Percentiles rank a stretch among this genome's conserved stretches.
Evolutionary conservation across 2,113 vertebrate genomes (phyloP).

Genomic region (Electrona antarctica): DNA sequence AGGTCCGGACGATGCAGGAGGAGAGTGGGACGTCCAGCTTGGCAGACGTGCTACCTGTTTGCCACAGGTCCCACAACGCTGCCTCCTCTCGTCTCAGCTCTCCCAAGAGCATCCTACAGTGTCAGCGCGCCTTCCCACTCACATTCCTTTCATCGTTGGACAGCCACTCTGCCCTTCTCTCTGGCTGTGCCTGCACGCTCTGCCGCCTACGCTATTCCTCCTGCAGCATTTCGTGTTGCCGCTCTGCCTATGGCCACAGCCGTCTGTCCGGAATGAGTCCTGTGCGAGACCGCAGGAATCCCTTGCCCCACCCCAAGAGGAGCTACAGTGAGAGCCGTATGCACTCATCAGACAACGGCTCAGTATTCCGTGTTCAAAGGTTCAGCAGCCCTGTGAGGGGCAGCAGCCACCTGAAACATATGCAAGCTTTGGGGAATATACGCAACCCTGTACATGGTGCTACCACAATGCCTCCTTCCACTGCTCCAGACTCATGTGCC

Average conservation of each 20-base stretch:
- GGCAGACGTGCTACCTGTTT: constrained; percentile 43
- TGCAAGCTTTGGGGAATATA: constrained; percentile 78
- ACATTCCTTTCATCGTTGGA: constrained; percentile 72
- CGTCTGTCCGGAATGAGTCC: constrained; percentile 53
- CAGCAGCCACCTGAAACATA: constrained; percentile 67
- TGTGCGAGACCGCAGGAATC: constrained; percentile 27
- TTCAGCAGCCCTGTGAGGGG: constrained; percentile 50
- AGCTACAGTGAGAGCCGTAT: constrained; percentile 76
- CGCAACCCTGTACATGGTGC: constrained; percentile 58
- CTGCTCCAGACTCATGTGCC: background rate
- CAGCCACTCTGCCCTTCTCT: constrained; percentile 50
- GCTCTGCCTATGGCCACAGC: constrained; percentile 37
- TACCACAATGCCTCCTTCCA: constrained; percentile 9
- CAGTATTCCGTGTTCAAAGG: constrained; percentile 18
- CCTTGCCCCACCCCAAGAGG: constrained; percentile 48
- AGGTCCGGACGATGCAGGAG: constrained; percentile 81
- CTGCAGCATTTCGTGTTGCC: constrained; percentile 48
- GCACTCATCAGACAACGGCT: constrained; percentile 21
- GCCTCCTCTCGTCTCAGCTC: constrained; percentile 72
- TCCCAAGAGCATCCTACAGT: constrained; percentile 78
- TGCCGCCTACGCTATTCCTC: constrained; percentile 54
- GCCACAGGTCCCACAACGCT: constrained; percentile 60
- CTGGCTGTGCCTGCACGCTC: constrained; percentile 52
- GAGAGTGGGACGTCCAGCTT: constrained; percentile 69
- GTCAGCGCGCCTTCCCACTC: constrained; percentile 78